phyloP scores from a whole-genome alignment of 2,888 invertebrate genomes.

The Horisme vitalbata region DNA sequence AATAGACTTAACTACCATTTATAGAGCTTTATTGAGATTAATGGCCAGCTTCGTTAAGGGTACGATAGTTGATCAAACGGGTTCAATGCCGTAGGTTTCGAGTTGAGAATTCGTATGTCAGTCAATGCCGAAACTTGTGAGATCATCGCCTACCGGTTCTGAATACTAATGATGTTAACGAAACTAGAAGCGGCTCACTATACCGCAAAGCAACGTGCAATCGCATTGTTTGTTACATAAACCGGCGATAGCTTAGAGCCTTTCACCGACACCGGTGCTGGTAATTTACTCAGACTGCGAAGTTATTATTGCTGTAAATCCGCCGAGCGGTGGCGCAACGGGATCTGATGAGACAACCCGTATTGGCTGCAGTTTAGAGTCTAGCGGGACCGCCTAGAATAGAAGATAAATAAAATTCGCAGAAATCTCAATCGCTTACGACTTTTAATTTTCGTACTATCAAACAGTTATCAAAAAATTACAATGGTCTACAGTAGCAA shows the following conservation, averaged over 20 bases:
- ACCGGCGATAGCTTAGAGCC: slow-evolving; percentile 52
- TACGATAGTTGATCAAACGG: slow-evolving; percentile 25
- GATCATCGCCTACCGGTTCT: slow-evolving; percentile 39
- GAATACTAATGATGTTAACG: slow-evolving; percentile 41
- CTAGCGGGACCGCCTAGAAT: slow-evolving; percentile 25
- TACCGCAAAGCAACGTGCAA: slow-evolving; percentile 38
- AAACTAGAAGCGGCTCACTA: slow-evolving; percentile 37
- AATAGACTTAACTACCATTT: slow-evolving; percentile 30
- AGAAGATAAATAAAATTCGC: neutral
- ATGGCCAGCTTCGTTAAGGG: slow-evolving; percentile 19
- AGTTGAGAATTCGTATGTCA: slow-evolving; percentile 20
- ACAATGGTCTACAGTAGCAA: slow-evolving; percentile 25
- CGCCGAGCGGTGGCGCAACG: slow-evolving; percentile 43
- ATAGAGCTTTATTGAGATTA: slow-evolving; percentile 29
- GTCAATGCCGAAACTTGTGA: slow-evolving; percentile 39
- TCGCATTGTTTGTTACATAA: slow-evolving; percentile 61
- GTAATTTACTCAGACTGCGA: slow-evolving; percentile 59
- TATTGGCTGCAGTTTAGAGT: slow-evolving; percentile 22
- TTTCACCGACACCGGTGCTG: slow-evolving; percentile 62
- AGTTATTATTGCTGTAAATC: slow-evolving; percentile 57
- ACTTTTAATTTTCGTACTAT: neutral
- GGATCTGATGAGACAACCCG: slow-evolving; percentile 39
- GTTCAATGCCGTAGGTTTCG: slow-evolving; percentile 24
- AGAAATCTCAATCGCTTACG: slow-evolving; percentile 1
- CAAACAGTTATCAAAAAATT: neutral